Evolutionary conservation across 1,140 invertebrate species (phyloP), one percentile per base, ranked within the genome.

Genomic region (Adoxophyes honmai): DNA sequence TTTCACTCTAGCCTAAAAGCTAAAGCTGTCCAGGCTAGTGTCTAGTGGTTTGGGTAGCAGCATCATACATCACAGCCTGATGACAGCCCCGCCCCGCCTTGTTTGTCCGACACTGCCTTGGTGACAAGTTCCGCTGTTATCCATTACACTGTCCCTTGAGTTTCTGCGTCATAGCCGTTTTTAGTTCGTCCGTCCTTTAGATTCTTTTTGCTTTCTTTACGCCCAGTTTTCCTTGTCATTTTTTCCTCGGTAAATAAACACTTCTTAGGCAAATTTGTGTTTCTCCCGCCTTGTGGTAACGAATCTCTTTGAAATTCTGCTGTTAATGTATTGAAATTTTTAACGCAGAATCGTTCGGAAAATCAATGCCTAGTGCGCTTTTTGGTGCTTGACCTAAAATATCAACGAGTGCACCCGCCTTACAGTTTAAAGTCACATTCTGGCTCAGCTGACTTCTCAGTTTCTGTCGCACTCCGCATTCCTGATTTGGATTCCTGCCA

Each of bases 101-200:
- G 9, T 42, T 21, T 44, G 10, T 28, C 18, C 42, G 42, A 11
- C 18, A 16, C 18, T 60, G 52, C 13, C 44, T 60, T 28, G 60
- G 59, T 58, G 61, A 64, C 60, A 64, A 52, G 39, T 55, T 59
- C 52, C 59, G 53, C 61, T 63, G 52, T 59, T 57, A 68, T 62
- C 59, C 55, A 64, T 68, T 68, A 58, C 48, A 13, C 8, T 52
- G 28, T 48, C 13, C 13, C 21, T 8, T 15, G 13, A 1, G 21
- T 28, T 28, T 28, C 21, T 28, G 21, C 6, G 21, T 28, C 21
- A 28, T 28, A 28, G 21, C 21, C 6, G 21, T 28, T 28, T 28
- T 28, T 28, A 28, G 21, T 28, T n/a, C n/a, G n/a, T n/a, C n/a
- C n/a, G 21, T 28, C 21, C 21, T 28, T 28, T 28, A 28, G 21